Evolutionary conservation across 2,888 invertebrate species (phyloP).

Genomic region (Tetranychus truncatus): DNA sequence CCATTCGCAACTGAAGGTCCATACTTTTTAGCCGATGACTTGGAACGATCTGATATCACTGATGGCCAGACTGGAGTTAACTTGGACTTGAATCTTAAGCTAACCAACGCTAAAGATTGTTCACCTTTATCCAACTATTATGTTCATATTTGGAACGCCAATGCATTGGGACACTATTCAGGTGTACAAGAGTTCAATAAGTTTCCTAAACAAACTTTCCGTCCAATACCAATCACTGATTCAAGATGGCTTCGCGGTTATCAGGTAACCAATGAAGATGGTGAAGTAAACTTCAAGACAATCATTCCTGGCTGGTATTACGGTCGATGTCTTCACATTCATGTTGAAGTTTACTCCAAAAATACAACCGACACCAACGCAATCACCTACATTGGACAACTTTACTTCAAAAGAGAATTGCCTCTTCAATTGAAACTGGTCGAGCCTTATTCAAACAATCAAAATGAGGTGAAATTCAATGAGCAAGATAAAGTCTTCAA

Average conservation of each 20-base stretch:
- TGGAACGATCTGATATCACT: not conserved
- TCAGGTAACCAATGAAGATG: slow-evolving; percentile 18
- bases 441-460: not conserved
- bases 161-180: not conserved
- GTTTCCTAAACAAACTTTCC: not conserved
- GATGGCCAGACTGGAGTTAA: slow-evolving; percentile 3
- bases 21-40: not conserved
- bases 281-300: slow-evolving; percentile 14
- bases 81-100: not conserved
- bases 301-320: slow-evolving; percentile 17
- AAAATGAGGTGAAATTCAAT: too few species aligned
- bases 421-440: not conserved
- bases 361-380: not conserved
- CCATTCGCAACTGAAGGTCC: slow-evolving; percentile 4
- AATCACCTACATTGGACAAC: slow-evolving; percentile 5
- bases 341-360: slow-evolving; percentile 5
- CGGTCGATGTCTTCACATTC: slow-evolving; percentile 3
- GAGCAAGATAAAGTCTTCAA: too few species aligned
- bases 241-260: slow-evolving; percentile 17
- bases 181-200: not conserved
- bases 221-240: slow-evolving; percentile 13
- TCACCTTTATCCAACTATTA: not conserved
- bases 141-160: not conserved
- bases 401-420: slow-evolving; percentile 4
- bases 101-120: not conserved